Base-by-base conservation (phyloP, 1,140 invertebrate genomes). In the Wasmannia auropunctata region DNA sequence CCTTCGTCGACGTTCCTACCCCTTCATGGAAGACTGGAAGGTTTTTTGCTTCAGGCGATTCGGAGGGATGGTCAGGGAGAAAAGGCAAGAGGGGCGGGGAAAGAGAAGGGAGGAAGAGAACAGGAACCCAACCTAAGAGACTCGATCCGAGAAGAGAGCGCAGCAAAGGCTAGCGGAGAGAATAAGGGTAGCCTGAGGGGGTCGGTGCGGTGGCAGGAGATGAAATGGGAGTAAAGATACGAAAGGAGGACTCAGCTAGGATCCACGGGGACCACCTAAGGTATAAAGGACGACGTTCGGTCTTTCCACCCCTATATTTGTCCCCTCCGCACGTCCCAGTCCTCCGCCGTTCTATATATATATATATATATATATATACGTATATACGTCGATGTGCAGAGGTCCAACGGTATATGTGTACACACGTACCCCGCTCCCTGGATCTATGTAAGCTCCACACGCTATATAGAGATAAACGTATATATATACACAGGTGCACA, bases 111-210 rank as follows among this genome's bases (percentile, higher is more conserved):
- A 60, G 46, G 37, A 51, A 31, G 86, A 77, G 72, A 79, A 88
- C 85, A 91, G 92, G 93, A 92, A 93, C 92, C 93, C 88, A 94
- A 94, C 92, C 93, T 94, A 94, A 94, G 94, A 94, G 93, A 94
- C 94, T 93, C 86, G 89, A 91, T 89, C 87, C 77, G 91, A 92
- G 89, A 70, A 89, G 67, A 83, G 79, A 83, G 88, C 89, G 88
- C 92, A 86, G 92, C 88, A 93, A 92, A 94, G 89, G 91, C 91
- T 91, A 89, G 90, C 89, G 91, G 90, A 92, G 91, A 91, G 93
- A 92, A 94, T 92, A 91, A 94, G 93, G 88, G 92, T 74, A 91
- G 92, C 62, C 87, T 86, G 86, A 87, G 86, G 87, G n/a, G 76
- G 86, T n/a, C 58, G 80, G 80, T 56, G 87, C 69, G 80, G 86